These are phyloP conservation scores for Neodontobutis hainanensis DNA, from an alignment of 2,113 vertebrate genomes.

Conservation along the genomic window DNA sequence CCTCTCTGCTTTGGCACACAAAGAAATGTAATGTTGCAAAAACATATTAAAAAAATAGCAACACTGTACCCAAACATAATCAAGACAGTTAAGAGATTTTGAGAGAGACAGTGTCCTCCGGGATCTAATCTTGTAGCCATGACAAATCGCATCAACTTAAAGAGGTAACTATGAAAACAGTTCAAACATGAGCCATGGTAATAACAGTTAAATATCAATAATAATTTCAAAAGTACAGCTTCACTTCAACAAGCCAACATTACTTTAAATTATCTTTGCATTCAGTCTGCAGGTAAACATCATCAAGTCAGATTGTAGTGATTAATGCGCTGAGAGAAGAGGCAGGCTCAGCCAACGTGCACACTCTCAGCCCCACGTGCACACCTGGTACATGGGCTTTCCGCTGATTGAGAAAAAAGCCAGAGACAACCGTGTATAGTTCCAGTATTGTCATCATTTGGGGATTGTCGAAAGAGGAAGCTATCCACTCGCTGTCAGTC, in stretches of 20 bases:
- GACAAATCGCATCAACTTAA: slow-evolving; percentile 54
- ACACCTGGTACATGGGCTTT: slow-evolving; percentile 35
- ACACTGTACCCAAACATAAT: not conserved
- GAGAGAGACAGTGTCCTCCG: slow-evolving; percentile 65
- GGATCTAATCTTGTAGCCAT: slow-evolving; percentile 61
- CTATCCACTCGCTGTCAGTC: slow-evolving; percentile 66
- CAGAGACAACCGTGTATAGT: slow-evolving; percentile 72
- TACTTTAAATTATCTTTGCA: slow-evolving; percentile 34
- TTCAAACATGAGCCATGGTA: slow-evolving; percentile 52
- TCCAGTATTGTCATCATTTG: slow-evolving; percentile 38
- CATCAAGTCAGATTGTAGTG: slow-evolving; percentile 28
- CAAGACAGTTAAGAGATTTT: slow-evolving; percentile 36
- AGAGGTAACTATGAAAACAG: slow-evolving; percentile 55
- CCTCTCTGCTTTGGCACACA: no score
- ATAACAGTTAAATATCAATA: slow-evolving; percentile 42
- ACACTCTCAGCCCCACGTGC: slow-evolving; percentile 46
- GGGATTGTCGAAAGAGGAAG: slow-evolving; percentile 31
- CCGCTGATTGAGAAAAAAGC: slow-evolving; percentile 60
- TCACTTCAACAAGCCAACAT: slow-evolving; percentile 36
- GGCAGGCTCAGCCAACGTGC: slow-evolving; percentile 55
- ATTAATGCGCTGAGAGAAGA: slow-evolving; percentile 52
- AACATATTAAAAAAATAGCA: no score
- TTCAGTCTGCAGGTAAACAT: slow-evolving; percentile 42
- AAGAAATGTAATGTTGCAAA: no score
- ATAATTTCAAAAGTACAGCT: slow-evolving; percentile 34